Percentiles rank a stretch among this genome's conserved stretches.
These are phyloP conservation scores for Caenorhabditis sulstoni DNA, from an alignment of 2,888 invertebrate genomes.

Conservation along the genomic window DNA sequence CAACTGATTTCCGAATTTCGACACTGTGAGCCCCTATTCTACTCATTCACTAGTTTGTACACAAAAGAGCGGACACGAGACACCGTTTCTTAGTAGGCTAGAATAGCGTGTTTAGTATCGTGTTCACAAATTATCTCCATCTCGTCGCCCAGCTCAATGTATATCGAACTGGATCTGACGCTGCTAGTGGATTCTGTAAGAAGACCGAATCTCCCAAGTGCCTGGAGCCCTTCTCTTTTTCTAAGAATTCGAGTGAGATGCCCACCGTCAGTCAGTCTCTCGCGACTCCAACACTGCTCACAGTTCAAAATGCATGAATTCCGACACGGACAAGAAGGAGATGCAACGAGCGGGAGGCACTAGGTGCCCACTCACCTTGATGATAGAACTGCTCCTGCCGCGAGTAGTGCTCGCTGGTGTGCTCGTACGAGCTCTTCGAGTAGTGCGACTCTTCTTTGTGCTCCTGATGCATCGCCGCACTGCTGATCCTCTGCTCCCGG, in stretches of 20 bases:
- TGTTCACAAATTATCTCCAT: conserved; percentile 61
- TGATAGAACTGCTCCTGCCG: conserved; percentile 43
- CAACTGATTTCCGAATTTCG: conserved; percentile 16
- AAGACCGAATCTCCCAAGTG: conserved; percentile 35
- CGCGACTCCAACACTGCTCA: conserved; percentile 26
- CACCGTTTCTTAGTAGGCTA: conserved; percentile 41
- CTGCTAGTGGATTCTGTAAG: conserved; percentile 53
- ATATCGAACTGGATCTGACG: conserved; percentile 55
- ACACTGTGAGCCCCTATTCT: conserved; percentile 53
- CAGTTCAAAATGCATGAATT: conserved; percentile 24
- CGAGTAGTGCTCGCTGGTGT: conserved; percentile 44
- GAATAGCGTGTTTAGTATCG: conserved; percentile 43
- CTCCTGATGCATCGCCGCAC: conserved; percentile 19
- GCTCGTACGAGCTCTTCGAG: conserved; percentile 43
- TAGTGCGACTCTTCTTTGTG: conserved; percentile 39
- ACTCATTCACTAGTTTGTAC: conserved; percentile 47
- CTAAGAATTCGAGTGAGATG: conserved; percentile 3
- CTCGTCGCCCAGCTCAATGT: conserved; percentile 62
- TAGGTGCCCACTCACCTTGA: conserved; percentile 46
- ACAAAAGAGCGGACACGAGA: conserved; percentile 32
- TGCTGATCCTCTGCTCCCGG: conserved; percentile 21
- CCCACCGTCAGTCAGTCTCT: conserved; percentile 33
- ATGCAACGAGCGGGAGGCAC: conserved; percentile 50
- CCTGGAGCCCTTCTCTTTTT: conserved; percentile 34
- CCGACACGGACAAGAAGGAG: conserved; percentile 45